Conservation (phyloP, 2,888 invertebrate genomes). For the Endotricha flammealis region DNA sequence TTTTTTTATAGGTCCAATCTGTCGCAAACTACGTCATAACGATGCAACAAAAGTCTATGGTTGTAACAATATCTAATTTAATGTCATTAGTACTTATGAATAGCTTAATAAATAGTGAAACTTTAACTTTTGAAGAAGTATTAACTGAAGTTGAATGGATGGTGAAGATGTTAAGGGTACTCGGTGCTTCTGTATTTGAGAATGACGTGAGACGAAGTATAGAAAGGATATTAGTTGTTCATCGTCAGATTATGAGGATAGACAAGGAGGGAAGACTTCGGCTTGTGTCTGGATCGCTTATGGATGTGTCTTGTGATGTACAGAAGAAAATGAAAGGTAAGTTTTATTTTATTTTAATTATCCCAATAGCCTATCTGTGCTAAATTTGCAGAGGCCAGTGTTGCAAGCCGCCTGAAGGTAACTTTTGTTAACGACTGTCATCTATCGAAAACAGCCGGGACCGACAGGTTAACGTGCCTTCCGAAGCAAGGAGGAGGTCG, state of each 20-base stretch:
- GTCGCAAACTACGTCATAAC: constrained; percentile 84
- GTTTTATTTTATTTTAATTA: no score
- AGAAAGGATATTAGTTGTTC: constrained; percentile 78
- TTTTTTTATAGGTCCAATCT: no score
- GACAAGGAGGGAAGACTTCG: constrained; percentile 47
- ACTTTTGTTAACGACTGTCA: no score
- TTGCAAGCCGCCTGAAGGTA: no score
- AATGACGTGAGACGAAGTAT: constrained; percentile 68
- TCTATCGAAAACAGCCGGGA: no score
- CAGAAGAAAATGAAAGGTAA: constrained; percentile 72
- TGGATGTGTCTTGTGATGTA: constrained; percentile 58
- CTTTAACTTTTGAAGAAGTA: constrained; percentile 64
- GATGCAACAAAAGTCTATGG: constrained; percentile 82
- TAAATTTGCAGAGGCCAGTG: no score
- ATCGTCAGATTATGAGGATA: constrained; percentile 67
- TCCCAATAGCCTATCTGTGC: no score
- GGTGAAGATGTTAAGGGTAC: constrained; percentile 47
- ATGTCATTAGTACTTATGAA: constrained; percentile 81
- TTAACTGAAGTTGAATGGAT: constrained; percentile 75
- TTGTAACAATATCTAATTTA: constrained; percentile 85
- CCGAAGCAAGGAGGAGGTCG: no score
- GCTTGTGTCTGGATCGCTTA: constrained; percentile 53
- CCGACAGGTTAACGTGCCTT: no score
- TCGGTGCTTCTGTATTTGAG: constrained; percentile 70
- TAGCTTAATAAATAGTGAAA: constrained; percentile 51